Evolutionary conservation across 2,797 vertebrate genomes (phyloP).

Genomic region (Cephalopachus bancanus): DNA sequence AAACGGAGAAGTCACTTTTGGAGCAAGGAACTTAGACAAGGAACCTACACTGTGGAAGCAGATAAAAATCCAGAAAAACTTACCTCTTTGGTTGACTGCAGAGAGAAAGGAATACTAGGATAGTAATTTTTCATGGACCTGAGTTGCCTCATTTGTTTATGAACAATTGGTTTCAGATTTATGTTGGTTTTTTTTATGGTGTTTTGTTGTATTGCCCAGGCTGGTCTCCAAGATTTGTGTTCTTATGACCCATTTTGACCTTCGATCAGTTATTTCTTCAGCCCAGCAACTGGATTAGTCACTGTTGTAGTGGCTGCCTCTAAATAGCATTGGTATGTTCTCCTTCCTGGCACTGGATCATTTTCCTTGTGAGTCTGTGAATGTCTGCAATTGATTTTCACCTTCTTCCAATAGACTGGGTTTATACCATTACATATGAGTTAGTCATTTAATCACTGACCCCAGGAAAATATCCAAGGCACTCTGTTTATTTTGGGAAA

Average conservation of each 20-base stretch:
- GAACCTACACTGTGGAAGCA: not conserved
- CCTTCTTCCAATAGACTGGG: constrained; percentile 71
- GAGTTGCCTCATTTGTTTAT: not conserved
- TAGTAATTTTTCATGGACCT: not conserved
- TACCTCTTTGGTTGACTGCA: not conserved
- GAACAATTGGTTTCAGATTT: not conserved
- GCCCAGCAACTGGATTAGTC: not conserved
- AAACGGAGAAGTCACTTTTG: not conserved
- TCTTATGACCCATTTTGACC: not conserved
- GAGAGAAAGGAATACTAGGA: not conserved
- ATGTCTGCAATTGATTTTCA: constrained; percentile 81
- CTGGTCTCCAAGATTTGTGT: not conserved
- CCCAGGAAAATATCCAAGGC: constrained; percentile 81
- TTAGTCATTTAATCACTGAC: constrained; percentile 82
- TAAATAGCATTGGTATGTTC: constrained; percentile 73
- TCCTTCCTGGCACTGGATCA: constrained; percentile 72
- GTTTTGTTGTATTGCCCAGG: too few species aligned
- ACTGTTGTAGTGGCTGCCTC: constrained; percentile 27
- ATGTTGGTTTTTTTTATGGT: not conserved
- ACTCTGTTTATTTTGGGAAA: constrained; percentile 71
- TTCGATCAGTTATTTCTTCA: not conserved
- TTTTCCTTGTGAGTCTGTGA: constrained; percentile 65
- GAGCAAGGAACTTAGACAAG: constrained; percentile 1
- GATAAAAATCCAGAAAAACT: not conserved
- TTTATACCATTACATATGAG: constrained; percentile 74